Percentiles rank a stretch among this genome's conserved stretches.
phyloP scores from a whole-genome alignment of 64 coral and sea anemone species.

The Stichodactyla helianthus region DNA sequence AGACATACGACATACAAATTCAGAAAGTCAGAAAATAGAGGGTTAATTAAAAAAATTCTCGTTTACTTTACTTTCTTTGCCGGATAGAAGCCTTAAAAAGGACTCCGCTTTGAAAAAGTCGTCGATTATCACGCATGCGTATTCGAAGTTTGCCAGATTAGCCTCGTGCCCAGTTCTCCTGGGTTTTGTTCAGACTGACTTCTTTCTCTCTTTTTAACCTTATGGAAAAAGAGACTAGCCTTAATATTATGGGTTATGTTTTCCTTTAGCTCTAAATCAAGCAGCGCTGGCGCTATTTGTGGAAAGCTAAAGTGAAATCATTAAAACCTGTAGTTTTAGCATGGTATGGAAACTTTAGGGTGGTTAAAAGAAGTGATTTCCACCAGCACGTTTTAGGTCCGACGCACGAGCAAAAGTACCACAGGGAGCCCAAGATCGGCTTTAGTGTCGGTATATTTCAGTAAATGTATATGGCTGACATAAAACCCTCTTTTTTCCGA shows the following conservation, averaged over 20 bases:
- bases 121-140: background rate
- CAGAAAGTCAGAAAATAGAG: too few species aligned
- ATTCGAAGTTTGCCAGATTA: background rate
- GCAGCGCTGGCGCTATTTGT: background rate
- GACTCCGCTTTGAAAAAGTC: too few species aligned
- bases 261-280: background rate
- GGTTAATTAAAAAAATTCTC: too few species aligned
- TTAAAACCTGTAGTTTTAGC: background rate
- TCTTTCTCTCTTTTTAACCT: constrained; percentile 1
- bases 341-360: background rate
- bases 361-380: background rate
- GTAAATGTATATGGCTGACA: too few species aligned
- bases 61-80: too few species aligned
- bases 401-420: background rate
- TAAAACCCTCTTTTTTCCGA: too few species aligned
- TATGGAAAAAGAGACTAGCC: background rate
- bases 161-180: background rate
- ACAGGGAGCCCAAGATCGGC: too few species aligned
- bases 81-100: too few species aligned
- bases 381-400: background rate
- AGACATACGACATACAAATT: too few species aligned
- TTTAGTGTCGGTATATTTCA: too few species aligned
- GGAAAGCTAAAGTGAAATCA: background rate
- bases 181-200: background rate
- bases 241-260: background rate